Evolutionary conservation across 2,888 invertebrate genomes (phyloP), one percentile per base, ranked within the genome.

Genomic region (Lochmaea capreae): DNA sequence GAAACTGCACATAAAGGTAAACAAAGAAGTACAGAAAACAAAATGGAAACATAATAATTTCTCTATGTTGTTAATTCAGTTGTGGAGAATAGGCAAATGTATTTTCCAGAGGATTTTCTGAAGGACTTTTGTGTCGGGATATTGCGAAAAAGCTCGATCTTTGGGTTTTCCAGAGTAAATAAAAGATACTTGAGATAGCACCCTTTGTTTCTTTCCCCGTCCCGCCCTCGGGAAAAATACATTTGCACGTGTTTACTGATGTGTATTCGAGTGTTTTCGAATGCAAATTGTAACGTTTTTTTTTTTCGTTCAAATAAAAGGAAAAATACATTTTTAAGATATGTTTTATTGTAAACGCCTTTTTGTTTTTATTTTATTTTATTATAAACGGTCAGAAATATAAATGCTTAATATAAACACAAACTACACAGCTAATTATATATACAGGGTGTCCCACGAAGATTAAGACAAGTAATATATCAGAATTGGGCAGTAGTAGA

Each of bases 31-130:
- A 67, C 71, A 74, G 46, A 70, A 59, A 52, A 70, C 42, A 67
- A 57, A 71, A 71, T 70, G 65, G 71, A 39, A 67, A 71, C 71
- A 59, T 42, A 68, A 67, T 74, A 65, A 75, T 71, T 67, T 67
- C 22, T 12, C 62, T 54, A 63, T 54, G 22, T 63, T 57, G 70
- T 70, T 70, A 49, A 62, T 62, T 62, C 62, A 62, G 62, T 62
- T 33, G 66, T 54, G 49, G 54, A 65, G 67, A 62, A 62, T 67
- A 46, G 63, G 72, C 68, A 65, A 72, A 75, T 62, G 69, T 72
- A 66, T 59, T 72, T 75, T 58, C 63, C 66, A 54, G 43, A 58
- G 65, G 59, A 73, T 69, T 65, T 68, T 63, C 58, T 26, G n/a
- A 59, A 70, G 67, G 14, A 52, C 68, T 75, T 66, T 54, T 62